phyloP scores from a whole-genome alignment of 2,888 invertebrate genomes.

The Caprella mutica region DNA sequence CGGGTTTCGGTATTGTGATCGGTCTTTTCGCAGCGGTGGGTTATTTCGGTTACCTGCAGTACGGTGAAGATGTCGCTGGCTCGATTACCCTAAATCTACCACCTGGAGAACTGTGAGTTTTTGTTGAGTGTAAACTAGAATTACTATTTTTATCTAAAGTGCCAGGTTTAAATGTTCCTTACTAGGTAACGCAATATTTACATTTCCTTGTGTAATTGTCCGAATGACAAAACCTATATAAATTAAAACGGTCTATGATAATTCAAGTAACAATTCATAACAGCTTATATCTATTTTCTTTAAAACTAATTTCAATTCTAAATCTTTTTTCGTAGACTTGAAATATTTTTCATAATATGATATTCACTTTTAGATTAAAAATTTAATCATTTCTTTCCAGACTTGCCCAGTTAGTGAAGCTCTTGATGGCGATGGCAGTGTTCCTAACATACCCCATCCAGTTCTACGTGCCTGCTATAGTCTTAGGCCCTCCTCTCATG shows the following conservation, averaged over 20 bases:
- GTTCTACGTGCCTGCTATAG: conserved; percentile 85
- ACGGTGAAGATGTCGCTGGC: conserved; percentile 65
- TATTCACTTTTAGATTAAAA: too few relatives aligned
- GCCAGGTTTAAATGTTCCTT: background rate
- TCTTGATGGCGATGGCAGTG: conserved; percentile 75
- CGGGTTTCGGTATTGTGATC: conserved; percentile 75
- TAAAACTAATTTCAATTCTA: too few relatives aligned
- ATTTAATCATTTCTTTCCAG: conserved; percentile 51
- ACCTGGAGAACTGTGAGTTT: conserved; percentile 19
- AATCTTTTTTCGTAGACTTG: too few relatives aligned
- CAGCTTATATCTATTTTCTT: too few relatives aligned
- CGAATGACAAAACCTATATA: too few relatives aligned
- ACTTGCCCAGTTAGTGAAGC: conserved; percentile 65
- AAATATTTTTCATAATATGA: too few relatives aligned
- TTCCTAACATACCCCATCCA: conserved; percentile 86
- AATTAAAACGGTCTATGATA: too few relatives aligned
- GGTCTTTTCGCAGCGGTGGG: conserved; percentile 72
- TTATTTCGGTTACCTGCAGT: conserved; percentile 83
- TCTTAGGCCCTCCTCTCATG: conserved; percentile 65
- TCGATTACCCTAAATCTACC: conserved; percentile 81
- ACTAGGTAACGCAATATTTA: background rate
- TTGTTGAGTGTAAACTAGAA: too few relatives aligned
- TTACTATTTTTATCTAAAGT: too few relatives aligned
- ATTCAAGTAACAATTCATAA: too few relatives aligned
- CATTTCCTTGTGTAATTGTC: too few relatives aligned